Evolutionary conservation across 1,140 invertebrate genomes (phyloP), one percentile per base, ranked within the genome.

Genomic region (Hylaeus volcanicus): DNA sequence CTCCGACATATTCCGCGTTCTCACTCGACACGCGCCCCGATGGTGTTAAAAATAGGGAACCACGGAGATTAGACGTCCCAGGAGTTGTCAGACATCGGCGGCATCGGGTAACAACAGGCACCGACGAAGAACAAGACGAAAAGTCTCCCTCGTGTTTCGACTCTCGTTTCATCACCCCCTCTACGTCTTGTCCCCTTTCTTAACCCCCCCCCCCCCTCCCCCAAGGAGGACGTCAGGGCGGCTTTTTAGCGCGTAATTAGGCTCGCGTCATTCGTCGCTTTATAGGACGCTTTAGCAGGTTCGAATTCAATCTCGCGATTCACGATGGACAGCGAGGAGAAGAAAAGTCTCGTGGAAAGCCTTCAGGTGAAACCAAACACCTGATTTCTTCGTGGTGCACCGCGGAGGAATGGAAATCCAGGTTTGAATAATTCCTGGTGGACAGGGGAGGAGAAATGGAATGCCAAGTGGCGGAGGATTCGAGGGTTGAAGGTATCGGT

Each of bases 241-340:
- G 58, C 63, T 64, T 65, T 77, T 81, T 77, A 66, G 65, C 63
- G 73, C 77, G 64, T 86, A 80, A 83, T 84, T 86, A 83, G 79
- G 48, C 74, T n/a, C 68, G 66, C 77, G 45, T 85, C 77, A 82
- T 77, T 82, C 79, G 81, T 86, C 83, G 78, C 74, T 26, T 26
- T 26, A 26, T 26, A 26, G 41, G 58, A 69, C 48, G 66, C 69
- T 79, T 63, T 63, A 60, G 58, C 37, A 8, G 63, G 37, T 72
- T 89, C 86, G 79, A 83, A 88, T 85, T 84, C 81, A 71, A 86
- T 81, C 78, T 80, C 80, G 68, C 81, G 73, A 80, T 83, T 85
- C 74, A 81, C 60, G 64, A 9, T 14, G n/a, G 45, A 1, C 5
- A 41, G n/a, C 41, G 43, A 37, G 71, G 15, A 37, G 61, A 64